Evolutionary conservation across 2,888 invertebrate genomes (phyloP), one percentile per base, ranked within the genome.

Genomic region (Meiosimyza decipiens): DNA sequence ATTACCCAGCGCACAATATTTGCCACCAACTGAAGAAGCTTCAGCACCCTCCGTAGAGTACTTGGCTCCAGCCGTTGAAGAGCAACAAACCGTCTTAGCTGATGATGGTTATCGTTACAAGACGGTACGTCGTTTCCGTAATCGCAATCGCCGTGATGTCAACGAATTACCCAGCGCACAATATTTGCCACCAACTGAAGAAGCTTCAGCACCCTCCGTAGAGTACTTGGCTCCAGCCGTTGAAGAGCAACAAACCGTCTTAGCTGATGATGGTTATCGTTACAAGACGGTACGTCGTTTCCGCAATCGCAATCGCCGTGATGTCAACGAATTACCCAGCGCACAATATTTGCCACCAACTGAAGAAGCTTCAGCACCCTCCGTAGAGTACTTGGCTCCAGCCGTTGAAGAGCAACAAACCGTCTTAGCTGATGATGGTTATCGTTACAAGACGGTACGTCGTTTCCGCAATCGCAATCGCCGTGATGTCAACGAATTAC

Each of bases 51-150:
- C 70, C 12, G 69, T 52, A 33, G 64, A 60, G 15, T 66, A 66
- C 66, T 18, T 66, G 15, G 66, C 66, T 40, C 71, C 71, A 55
- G n/a, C 63, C 47, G 72, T 49, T 16, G 71, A 69, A 60, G 76
- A 77, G 50, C 73, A 72, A 60, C 72, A 71, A 60, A 77, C 76
- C 16, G 75, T 77, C 28, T 65, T 80, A 28, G 69, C 79, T 74
- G 81, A 84, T 79, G 84, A 85, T 80, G 84, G 84, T 57, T 84
- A 84, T 78, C 84, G 84, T 73, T 84, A 84, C 83, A 85, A 84
- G 80, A 84, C 84, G 62, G 84, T 84, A 33, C 82, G 80, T 72
- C 82, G 83, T 64, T 78, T 79, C 16, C 77, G 78, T 50, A 73
- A 73, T 18, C 76, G 79, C 16, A 52, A 64, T 0, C 77, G 77